Conservation (phyloP, 2,113 vertebrate genomes). For the Oceanites oceanicus region DNA sequence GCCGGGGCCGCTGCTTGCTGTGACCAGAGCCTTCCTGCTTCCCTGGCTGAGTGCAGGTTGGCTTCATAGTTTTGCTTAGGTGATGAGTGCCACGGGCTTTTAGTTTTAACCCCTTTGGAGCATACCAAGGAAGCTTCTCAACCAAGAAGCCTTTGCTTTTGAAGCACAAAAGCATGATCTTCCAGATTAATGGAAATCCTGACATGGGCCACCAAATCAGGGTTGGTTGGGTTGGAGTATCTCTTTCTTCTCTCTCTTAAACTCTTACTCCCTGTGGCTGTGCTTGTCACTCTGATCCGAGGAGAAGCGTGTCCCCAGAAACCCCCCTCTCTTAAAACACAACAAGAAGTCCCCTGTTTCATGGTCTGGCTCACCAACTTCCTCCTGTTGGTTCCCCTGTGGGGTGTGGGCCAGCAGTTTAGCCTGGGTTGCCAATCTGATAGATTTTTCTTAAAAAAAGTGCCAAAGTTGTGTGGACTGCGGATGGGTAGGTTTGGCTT, state of each 20-base stretch:
- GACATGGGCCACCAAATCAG: background rate
- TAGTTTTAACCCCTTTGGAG: background rate
- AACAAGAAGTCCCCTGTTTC: background rate
- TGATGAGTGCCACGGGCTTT: accelerated
- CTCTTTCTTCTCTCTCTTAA: background rate
- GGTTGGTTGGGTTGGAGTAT: background rate
- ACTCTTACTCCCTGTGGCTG: background rate
- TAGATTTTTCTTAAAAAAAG: background rate
- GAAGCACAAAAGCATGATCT: background rate
- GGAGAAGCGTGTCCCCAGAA: background rate
- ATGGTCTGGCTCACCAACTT: background rate
- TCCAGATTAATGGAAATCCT: background rate
- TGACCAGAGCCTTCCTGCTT: background rate
- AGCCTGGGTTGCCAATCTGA: background rate
- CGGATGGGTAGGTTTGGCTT: background rate
- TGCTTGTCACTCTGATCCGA: background rate
- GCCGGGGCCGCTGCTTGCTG: accelerated
- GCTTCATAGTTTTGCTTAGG: background rate
- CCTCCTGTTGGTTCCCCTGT: background rate
- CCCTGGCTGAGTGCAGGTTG: background rate
- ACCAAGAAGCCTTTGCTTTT: background rate
- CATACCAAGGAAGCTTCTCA: background rate
- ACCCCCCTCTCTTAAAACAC: background rate
- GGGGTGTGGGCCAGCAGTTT: background rate
- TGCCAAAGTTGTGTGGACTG: background rate